Percentiles rank a stretch among this genome's conserved stretches.
phyloP scores from a whole-genome alignment of 2,888 invertebrate genomes.

The Timandra comae region DNA sequence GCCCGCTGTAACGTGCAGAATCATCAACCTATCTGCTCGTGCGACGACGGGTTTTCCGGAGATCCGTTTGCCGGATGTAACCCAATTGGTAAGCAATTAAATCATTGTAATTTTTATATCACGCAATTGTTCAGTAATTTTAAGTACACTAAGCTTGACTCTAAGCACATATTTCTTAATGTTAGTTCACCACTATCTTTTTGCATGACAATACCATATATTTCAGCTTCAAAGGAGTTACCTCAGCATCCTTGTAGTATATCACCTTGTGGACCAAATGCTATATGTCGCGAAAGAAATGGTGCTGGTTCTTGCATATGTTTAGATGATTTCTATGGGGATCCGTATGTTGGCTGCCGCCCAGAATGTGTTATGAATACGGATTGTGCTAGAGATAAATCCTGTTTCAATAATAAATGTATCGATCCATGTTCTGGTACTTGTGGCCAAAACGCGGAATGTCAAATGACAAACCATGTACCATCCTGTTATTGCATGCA shows the following conservation, averaged over 20 bases:
- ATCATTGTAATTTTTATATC: constrained; percentile 1
- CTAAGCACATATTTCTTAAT: too few relatives aligned
- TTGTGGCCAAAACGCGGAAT: constrained; percentile 87
- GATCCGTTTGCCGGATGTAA: constrained; percentile 88
- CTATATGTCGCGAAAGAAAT: constrained; percentile 84
- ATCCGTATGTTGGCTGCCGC: constrained; percentile 86
- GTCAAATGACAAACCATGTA: constrained; percentile 84
- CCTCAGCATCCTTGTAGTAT: constrained; percentile 85
- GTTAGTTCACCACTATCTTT: constrained; percentile 12
- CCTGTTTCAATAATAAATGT: constrained; percentile 88
- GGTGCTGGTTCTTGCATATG: constrained; percentile 87
- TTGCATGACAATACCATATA: constrained; percentile 11
- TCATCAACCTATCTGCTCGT: constrained; percentile 86
- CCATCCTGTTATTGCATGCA: constrained; percentile 85
- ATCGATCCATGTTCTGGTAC: constrained; percentile 86
- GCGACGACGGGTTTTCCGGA: constrained; percentile 84
- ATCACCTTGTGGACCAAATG: constrained; percentile 87
- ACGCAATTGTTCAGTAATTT: constrained; percentile 16
- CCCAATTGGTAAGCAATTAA: constrained; percentile 65
- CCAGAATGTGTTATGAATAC: constrained; percentile 89
- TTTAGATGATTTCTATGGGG: constrained; percentile 83
- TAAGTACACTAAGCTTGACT: constrained; percentile 21
- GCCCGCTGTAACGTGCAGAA: constrained; percentile 84
- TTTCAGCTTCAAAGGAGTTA: constrained; percentile 75
- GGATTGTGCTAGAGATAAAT: constrained; percentile 82